A percentile compares a stretch with the other conserved stretches of the same genome.
Conservation (phyloP, 2,888 invertebrate species). For the Eurytoma adleriae region DNA sequence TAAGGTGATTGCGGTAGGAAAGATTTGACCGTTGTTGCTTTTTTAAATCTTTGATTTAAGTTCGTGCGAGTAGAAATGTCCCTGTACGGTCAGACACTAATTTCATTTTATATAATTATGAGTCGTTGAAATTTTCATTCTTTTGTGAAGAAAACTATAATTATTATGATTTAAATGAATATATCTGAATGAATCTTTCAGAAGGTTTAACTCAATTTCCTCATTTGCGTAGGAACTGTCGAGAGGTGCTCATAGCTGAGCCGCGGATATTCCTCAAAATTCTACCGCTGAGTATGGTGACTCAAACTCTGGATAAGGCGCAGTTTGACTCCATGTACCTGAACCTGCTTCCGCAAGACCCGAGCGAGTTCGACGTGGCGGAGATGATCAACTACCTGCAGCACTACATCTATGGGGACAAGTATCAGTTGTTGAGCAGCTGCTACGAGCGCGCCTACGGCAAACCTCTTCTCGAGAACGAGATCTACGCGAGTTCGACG, state of each 20-base stretch:
- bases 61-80: too few relatives aligned
- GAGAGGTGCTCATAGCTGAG: conserved; percentile 19
- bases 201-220: too few relatives aligned
- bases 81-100: too few relatives aligned
- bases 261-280: conserved; percentile 46
- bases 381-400: conserved; percentile 24
- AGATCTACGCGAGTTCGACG: fast-evolving
- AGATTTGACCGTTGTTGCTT: too few relatives aligned
- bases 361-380: conserved; percentile 24
- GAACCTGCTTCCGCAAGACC: conserved; percentile 40
- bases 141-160: too few relatives aligned
- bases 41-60: too few relatives aligned
- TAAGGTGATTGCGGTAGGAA: not conserved
- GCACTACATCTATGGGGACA: conserved; percentile 28
- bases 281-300: conserved; percentile 25
- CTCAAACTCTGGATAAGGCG: not conserved
- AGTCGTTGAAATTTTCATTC: too few relatives aligned
- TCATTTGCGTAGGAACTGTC: too few relatives aligned
- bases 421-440: conserved; percentile 22
- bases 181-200: too few relatives aligned
- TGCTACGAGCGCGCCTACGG: conserved; percentile 34
- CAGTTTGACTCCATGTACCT: conserved; percentile 32
- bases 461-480: conserved; percentile 23
- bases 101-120: too few relatives aligned
- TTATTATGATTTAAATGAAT: too few relatives aligned